These are phyloP conservation scores for Peucedramus taeniatus DNA, from an alignment of 2,113 vertebrate genomes.

Conservation along the genomic window DNA sequence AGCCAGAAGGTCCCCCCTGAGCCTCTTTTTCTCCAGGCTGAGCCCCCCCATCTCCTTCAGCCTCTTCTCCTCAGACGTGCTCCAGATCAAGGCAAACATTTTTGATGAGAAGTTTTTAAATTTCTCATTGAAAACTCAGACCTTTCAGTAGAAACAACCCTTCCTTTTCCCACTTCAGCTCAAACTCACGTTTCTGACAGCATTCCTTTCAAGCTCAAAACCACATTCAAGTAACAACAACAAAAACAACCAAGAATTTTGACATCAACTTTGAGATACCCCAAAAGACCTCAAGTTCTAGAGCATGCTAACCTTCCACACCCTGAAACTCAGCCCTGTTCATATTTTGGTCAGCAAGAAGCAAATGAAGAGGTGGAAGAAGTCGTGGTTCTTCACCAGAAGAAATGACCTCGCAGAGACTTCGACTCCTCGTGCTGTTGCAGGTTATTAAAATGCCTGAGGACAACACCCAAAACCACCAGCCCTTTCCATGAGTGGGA, in stretches of 20 bases:
- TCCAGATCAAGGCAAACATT: neutral
- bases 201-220: neutral
- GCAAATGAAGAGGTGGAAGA: neutral
- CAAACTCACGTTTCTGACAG: neutral
- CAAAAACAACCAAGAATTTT: accelerated
- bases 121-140: neutral
- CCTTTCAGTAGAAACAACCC: neutral
- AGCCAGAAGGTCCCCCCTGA: neutral
- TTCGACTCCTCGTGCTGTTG: accelerated
- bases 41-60: neutral
- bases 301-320: neutral
- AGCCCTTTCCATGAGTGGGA: neutral
- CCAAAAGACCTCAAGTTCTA: neutral
- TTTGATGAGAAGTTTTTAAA: neutral
- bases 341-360: neutral
- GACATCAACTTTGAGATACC: neutral
- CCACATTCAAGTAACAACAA: neutral
- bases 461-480: neutral
- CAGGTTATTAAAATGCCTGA: neutral
- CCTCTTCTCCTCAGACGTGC: neutral
- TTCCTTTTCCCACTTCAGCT: neutral
- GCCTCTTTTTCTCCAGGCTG: neutral
- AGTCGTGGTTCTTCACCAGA: neutral
- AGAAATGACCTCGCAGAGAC: accelerated
- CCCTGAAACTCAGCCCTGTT: neutral